Conservation (phyloP, 2,797 vertebrate species). For the Semotilus atromaculatus region DNA sequence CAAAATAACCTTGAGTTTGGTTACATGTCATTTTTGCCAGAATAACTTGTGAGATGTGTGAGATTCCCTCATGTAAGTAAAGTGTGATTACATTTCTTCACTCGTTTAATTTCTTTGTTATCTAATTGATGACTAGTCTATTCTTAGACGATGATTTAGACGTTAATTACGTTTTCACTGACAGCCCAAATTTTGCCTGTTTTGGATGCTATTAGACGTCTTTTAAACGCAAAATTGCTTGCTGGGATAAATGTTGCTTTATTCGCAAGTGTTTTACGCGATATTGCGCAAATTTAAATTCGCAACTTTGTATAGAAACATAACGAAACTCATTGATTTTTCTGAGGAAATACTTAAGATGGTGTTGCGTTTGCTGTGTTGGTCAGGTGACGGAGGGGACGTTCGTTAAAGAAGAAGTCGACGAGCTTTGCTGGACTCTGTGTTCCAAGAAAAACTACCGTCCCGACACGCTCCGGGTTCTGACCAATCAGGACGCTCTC, state of each 20-base stretch:
- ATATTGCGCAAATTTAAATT: neutral
- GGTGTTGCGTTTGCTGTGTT: neutral
- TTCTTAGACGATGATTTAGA: too few species aligned
- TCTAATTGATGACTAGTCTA: too few species aligned
- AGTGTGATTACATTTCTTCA: too few species aligned
- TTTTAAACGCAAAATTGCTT: too few species aligned
- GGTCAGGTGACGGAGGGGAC: constrained; percentile 72
- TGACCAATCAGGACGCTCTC: constrained; percentile 84
- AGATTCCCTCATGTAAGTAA: too few species aligned
- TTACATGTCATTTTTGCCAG: too few species aligned
- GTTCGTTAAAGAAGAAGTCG: constrained; percentile 85
- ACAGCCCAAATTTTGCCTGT: too few species aligned
- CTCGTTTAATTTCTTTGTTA: too few species aligned
- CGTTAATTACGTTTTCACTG: too few species aligned
- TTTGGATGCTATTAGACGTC: too few species aligned
- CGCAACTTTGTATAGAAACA: neutral
- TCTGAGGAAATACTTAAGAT: neutral
- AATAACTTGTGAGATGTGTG: too few species aligned
- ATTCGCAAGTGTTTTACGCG: neutral
- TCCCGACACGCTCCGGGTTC: constrained; percentile 45
- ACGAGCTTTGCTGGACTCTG: constrained; percentile 88
- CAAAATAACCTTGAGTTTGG: too few species aligned
- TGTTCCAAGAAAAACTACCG: constrained; percentile 83
- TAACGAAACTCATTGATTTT: neutral
- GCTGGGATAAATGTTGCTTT: neutral